A percentile compares a stretch with the other conserved stretches of the same genome.
Conservation (phyloP, 2,797 vertebrate species). For the Setipinna tenuifilis region DNA sequence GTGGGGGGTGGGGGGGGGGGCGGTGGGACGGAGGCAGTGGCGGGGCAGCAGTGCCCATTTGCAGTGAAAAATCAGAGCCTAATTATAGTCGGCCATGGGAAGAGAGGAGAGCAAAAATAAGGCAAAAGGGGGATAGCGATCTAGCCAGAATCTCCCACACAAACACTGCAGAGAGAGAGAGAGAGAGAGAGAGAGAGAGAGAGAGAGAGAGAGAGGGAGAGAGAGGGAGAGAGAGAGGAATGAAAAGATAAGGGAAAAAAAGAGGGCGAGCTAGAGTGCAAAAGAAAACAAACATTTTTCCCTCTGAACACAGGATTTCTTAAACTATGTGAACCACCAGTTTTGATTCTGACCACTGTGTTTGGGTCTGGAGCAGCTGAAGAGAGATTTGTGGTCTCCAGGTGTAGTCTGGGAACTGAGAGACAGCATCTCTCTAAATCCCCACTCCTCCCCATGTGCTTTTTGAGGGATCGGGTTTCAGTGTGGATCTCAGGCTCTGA, state of each 20-base stretch:
- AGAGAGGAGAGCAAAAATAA: constrained; percentile 50
- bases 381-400: not conserved
- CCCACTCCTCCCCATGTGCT: not conserved
- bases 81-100: constrained; percentile 63
- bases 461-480: constrained; percentile 29
- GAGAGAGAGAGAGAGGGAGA: not conserved
- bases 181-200: not conserved
- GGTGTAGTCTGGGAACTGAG: not conserved
- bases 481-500: constrained; percentile 22
- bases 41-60: constrained; percentile 39
- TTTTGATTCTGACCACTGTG: not conserved
- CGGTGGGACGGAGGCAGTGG: too few species aligned
- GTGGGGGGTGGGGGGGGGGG: too few species aligned
- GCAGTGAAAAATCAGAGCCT: constrained; percentile 50
- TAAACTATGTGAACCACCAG: constrained; percentile 1
- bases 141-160: constrained; percentile 53
- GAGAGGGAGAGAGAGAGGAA: not conserved
- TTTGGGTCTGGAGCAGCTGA: not conserved
- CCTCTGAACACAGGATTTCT: not conserved
- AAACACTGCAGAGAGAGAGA: constrained; percentile 36
- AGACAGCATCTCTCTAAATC: not conserved
- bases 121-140: constrained; percentile 28
- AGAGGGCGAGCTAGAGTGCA: not conserved
- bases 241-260: constrained; percentile 24
- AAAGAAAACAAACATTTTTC: constrained; percentile 35